A percentile compares a stretch with the other conserved stretches of the same genome.
Evolutionary conservation across 2,113 vertebrate species (phyloP).

Genomic region (Phocoena phocoena): DNA sequence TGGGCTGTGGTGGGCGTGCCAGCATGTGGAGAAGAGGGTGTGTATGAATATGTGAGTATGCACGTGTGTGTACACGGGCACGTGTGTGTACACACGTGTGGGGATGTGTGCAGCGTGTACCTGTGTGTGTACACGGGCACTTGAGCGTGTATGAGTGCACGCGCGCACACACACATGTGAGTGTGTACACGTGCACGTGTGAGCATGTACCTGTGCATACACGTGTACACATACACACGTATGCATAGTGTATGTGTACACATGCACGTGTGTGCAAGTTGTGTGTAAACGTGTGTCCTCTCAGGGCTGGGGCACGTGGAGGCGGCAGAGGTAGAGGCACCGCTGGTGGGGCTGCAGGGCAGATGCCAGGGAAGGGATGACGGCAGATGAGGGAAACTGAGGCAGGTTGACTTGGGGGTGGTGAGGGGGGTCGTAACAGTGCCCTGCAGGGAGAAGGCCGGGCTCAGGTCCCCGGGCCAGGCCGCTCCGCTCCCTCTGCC

Average conservation of each 20-base stretch:
- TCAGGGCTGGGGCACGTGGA: not conserved
- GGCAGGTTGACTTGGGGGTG: not conserved
- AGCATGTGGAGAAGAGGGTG: not conserved
- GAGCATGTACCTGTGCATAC: accelerated
- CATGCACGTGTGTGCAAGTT: not conserved
- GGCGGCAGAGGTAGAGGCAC: not conserved
- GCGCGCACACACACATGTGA: too few species aligned
- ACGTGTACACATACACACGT: accelerated
- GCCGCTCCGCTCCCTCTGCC: not conserved
- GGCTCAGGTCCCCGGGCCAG: not conserved
- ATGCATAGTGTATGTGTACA: not conserved
- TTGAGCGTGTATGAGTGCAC: accelerated
- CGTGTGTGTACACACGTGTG: accelerated
- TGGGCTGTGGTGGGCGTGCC: not conserved
- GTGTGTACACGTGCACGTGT: not conserved
- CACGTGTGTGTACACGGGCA: accelerated
- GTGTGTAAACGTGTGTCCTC: not conserved
- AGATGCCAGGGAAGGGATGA: not conserved
- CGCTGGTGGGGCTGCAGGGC: not conserved
- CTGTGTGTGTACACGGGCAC: not conserved
- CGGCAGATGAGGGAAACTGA: not conserved
- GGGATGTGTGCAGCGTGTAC: not conserved
- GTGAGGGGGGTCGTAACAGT: not conserved
- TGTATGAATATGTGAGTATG: not conserved
- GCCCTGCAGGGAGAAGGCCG: not conserved